Percentiles rank a stretch among this genome's conserved stretches.
Evolutionary conservation across 2,113 vertebrate genomes (phyloP).

Genomic region (Actenoides hombroni): DNA sequence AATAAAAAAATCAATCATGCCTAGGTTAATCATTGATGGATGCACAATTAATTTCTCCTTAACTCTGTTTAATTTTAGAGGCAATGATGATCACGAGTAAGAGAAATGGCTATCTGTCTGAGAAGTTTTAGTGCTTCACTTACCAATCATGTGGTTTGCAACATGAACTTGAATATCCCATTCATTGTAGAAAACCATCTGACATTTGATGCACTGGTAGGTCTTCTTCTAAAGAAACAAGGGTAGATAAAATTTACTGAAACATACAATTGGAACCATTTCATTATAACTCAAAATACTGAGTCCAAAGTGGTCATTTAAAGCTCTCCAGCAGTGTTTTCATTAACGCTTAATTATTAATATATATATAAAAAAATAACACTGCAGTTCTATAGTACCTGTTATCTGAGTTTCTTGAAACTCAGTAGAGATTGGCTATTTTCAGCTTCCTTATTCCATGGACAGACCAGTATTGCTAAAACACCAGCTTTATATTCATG

Average conservation of each 20-base stretch:
- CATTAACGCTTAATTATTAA: conserved; percentile 11
- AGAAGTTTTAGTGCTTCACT: conserved; percentile 75
- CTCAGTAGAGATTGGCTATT: background rate
- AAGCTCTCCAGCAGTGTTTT: conserved; percentile 17
- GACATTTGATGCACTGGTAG: conserved; percentile 99
- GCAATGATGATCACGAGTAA: conserved; percentile 64
- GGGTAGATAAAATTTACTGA: conserved; percentile 70
- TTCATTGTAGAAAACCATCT: conserved; percentile 99
- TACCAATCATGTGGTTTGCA: conserved; percentile 99
- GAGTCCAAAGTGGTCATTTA: background rate
- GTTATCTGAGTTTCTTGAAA: background rate
- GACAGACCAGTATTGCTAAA: background rate
- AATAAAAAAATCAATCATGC: conserved; percentile 75
- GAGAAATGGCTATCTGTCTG: conserved; percentile 53
- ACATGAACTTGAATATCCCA: conserved; percentile 99
- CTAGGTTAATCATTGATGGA: conserved; percentile 74
- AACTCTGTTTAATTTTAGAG: conserved; percentile 77
- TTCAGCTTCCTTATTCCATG: background rate
- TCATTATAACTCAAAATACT: conserved; percentile 3
- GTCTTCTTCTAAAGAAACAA: conserved; percentile 94
- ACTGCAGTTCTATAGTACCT: background rate
- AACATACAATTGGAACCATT: background rate
- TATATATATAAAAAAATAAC: background rate
- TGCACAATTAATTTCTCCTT: conserved; percentile 80
- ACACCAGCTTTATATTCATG: background rate